Conservation (phyloP, 2,113 vertebrate species). For the Probosciger aterrimus region DNA sequence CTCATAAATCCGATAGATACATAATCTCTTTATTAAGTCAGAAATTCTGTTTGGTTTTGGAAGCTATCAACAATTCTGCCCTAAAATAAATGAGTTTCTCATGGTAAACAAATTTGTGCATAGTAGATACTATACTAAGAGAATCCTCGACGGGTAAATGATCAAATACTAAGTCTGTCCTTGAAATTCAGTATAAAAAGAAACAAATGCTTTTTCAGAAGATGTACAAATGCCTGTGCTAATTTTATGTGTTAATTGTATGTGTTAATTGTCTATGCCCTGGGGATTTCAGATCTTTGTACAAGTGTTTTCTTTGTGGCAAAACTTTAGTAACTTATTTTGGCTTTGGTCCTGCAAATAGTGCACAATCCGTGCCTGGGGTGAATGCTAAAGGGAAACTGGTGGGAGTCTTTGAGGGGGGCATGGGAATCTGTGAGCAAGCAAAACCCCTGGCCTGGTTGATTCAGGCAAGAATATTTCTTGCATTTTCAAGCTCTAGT, state of each 20-base stretch:
- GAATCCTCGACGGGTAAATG: background rate
- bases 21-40: constrained; percentile 67
- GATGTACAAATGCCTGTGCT: background rate
- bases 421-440: background rate
- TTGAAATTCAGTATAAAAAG: background rate
- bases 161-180: background rate
- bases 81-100: constrained; percentile 6
- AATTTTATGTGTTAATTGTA: background rate
- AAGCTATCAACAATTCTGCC: constrained; percentile 9
- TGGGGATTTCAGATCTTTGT: background rate
- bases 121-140: background rate
- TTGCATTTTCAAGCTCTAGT: background rate
- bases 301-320: background rate
- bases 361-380: too few relatives aligned
- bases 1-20: constrained; percentile 58
- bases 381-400: background rate
- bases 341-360: background rate
- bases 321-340: background rate
- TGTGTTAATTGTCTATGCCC: background rate
- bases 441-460: background rate
- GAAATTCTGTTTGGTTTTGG: constrained; percentile 64
- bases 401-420: accelerated
- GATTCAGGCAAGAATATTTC: background rate
- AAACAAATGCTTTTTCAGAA: background rate
- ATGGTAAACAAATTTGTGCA: constrained; percentile 23